Percentiles rank a stretch among this genome's conserved stretches.
Conservation (phyloP, 2,888 invertebrate species). For the Drosophila melanosoma region DNA sequence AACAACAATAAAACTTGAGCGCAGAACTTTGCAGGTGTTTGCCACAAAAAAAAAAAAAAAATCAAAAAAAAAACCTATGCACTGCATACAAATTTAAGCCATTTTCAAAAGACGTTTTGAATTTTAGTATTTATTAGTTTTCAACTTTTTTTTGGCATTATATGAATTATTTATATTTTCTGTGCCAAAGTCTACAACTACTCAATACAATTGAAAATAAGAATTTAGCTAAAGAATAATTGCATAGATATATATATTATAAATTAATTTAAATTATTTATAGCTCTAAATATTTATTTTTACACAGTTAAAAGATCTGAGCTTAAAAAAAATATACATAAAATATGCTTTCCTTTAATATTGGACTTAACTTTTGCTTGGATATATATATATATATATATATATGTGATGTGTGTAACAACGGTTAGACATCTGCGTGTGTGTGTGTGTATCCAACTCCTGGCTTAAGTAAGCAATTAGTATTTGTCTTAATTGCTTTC, state of each 20-base stretch:
- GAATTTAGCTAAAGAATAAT: background rate
- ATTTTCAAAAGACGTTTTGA: background rate
- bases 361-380: slow-evolving; percentile 8
- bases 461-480: slow-evolving; percentile 54
- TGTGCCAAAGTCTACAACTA: background rate
- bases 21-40: slow-evolving; percentile 2
- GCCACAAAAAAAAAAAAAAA: background rate
- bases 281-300: background rate
- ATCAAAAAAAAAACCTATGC: too few species aligned
- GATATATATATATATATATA: background rate
- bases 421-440: background rate
- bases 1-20: background rate
- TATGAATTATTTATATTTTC: background rate
- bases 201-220: background rate
- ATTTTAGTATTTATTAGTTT: background rate
- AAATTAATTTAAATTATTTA: background rate
- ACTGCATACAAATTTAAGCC: background rate
- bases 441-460: slow-evolving; percentile 7
- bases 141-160: background rate
- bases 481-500: slow-evolving; percentile 60
- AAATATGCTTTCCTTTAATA: slow-evolving; percentile 11
- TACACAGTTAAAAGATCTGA: background rate
- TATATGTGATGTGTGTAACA: background rate
- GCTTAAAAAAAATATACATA: slow-evolving; percentile 9
- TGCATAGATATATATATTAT: too few species aligned